Evolutionary conservation across 1,140 invertebrate species (phyloP), one percentile per base, ranked within the genome.

Genomic region (Diprion similis): DNA sequence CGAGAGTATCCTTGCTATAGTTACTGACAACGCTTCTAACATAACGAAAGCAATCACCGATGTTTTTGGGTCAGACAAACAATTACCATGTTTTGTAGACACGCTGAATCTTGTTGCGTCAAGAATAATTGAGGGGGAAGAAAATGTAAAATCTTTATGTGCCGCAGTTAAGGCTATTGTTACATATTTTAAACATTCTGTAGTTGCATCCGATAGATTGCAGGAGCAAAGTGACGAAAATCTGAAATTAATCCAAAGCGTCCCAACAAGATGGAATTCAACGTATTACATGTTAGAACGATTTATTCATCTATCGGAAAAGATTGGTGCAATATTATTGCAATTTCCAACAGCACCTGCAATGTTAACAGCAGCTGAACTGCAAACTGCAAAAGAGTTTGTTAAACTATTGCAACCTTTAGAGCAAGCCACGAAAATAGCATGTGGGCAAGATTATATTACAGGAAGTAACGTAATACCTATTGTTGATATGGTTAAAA

Each of bases 21-120:
- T 82, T 9, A 80, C 78, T n/a, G 82, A 84, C 65, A 84, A 82
- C 74, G 82, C 78, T 8, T 64, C 76, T n/a, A 84, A 84, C 73
- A 76, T 83, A 10, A 68, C 76, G 17, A 75, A 77, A 64, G 78
- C 79, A 66, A 73, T 81, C 51, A 76, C 69, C 68, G 46, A 76
- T 67, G 74, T 66, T 59, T 68, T 76, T 64, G 48, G 74, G 9
- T 48, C 72, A 65, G 77, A 76, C 47, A 70, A 68, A 45, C 79
- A 83, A 68, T 70, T 85, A 13, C 72, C 76, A 11, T 83, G 84
- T 65, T 80, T 84, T 68, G 80, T 82, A 0, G 82, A 83, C 48
- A 81, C 77, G 1, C 51, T 85, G 17, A 82, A 85, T 72, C 68
- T 84, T 11, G 77, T 84, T 6, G 78, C 67, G 8, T 8, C 46